phyloP scores from a whole-genome alignment of 2,888 invertebrate species.

The Ochropacha duplaris region DNA sequence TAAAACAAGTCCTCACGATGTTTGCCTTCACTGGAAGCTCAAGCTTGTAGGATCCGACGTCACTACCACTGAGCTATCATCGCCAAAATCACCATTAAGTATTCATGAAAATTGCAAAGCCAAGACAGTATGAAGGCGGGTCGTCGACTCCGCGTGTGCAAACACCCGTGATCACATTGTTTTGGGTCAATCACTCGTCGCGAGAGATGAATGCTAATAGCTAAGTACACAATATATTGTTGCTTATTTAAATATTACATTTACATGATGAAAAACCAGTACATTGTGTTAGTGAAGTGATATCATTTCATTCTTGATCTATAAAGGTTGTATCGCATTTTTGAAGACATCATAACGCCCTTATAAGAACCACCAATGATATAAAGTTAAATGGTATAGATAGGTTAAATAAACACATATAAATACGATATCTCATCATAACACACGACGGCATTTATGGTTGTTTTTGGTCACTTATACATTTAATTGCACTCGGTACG shows the following conservation, averaged over 20 bases:
- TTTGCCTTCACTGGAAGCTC: too few species aligned
- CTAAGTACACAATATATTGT: slow-evolving; percentile 10
- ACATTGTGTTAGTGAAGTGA: neutral
- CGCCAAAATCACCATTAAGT: neutral
- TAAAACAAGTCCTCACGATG: too few species aligned
- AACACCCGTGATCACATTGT: slow-evolving; percentile 47
- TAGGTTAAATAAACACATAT: too few species aligned
- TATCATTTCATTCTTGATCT: neutral
- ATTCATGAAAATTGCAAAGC: slow-evolving; percentile 14
- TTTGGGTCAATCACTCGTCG: slow-evolving; percentile 52
- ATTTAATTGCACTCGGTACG: too few species aligned
- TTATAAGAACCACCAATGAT: neutral
- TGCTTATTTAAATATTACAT: slow-evolving; percentile 10
- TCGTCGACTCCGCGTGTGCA: slow-evolving; percentile 34
- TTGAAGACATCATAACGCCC: neutral
- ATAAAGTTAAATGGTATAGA: too few species aligned
- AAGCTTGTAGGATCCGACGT: too few species aligned
- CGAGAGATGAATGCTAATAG: slow-evolving; percentile 41
- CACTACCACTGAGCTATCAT: too few species aligned
- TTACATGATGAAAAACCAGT: neutral
- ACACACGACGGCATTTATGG: too few species aligned
- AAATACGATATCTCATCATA: too few species aligned
- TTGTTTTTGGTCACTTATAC: too few species aligned
- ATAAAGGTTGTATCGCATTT: neutral
- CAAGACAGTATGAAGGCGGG: slow-evolving; percentile 13